Conservation (phyloP, 2,888 invertebrate genomes). For the Andrena bicolor region DNA sequence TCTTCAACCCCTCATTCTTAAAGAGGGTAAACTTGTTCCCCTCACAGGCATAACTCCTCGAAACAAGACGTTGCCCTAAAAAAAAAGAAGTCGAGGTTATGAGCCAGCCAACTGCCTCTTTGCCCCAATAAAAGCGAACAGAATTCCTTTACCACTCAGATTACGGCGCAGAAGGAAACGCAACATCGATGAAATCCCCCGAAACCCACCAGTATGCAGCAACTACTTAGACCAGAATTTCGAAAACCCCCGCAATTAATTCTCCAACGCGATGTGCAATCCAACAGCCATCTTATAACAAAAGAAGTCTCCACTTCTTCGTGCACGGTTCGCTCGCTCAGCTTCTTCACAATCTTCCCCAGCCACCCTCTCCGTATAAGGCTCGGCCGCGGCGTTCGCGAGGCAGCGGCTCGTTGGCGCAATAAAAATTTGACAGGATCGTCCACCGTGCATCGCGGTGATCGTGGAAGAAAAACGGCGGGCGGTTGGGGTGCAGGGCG, state of each 20-base stretch:
- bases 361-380: constrained; percentile 56
- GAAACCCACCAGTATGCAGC: not conserved
- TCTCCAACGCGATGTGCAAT: too few species aligned
- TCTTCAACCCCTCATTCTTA: constrained; percentile 22
- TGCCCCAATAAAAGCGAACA: not conserved
- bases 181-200: not conserved
- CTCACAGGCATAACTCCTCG: not conserved
- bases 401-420: constrained; percentile 71
- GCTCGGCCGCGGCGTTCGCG: constrained; percentile 31
- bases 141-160: not conserved
- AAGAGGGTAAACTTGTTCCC: not conserved
- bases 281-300: not conserved
- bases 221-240: too few species aligned
- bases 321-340: not conserved
- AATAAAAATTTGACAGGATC: constrained; percentile 82
- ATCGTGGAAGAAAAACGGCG: constrained; percentile 66
- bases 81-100: not conserved
- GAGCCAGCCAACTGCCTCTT: not conserved
- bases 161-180: not conserved
- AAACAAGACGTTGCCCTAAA: not conserved
- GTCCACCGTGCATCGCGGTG: constrained; percentile 62
- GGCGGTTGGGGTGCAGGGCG: constrained; percentile 32
- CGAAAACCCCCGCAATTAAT: too few species aligned
- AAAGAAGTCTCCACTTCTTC: not conserved
- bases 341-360: not conserved